Percentiles rank a stretch among this genome's conserved stretches.
Conservation (phyloP, 1,140 invertebrate species). For the Aphaenogaster rudis region DNA sequence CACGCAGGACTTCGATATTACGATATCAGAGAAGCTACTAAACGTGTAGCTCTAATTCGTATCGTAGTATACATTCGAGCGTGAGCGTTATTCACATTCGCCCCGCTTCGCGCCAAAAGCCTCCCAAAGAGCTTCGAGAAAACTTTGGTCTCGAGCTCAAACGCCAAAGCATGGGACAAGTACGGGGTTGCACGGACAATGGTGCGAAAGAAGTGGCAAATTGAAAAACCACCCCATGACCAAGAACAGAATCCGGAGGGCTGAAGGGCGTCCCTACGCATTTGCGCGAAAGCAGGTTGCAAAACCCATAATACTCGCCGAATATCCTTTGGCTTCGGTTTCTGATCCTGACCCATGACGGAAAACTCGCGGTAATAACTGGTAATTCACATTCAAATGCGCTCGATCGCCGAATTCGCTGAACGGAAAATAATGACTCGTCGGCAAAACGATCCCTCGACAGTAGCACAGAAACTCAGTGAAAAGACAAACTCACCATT, state of each 20-base stretch:
- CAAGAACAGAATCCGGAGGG: constrained; percentile 39
- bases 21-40: constrained; percentile 9
- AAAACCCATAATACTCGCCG: constrained; percentile 26
- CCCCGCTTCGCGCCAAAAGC: constrained; percentile 46
- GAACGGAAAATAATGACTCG: constrained; percentile 39
- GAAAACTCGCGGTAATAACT: constrained; percentile 41
- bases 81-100: constrained; percentile 66
- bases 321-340: not conserved
- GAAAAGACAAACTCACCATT: constrained; percentile 61
- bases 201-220: constrained; percentile 66
- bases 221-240: constrained; percentile 67
- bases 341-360: not conserved
- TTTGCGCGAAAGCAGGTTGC: not conserved
- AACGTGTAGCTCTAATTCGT: constrained; percentile 48
- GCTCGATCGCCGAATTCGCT: constrained; percentile 5
- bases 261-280: constrained; percentile 4
- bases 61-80: constrained; percentile 47
- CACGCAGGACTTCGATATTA: not conserved
- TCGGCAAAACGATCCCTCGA: constrained; percentile 2
- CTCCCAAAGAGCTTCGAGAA: constrained; percentile 34
- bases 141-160: constrained; percentile 56
- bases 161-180: constrained; percentile 3
- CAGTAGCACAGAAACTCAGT: not conserved
- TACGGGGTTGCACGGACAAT: constrained; percentile 58
- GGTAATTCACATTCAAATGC: constrained; percentile 58